Conservation (phyloP, 92 coral and sea anemone genomes). For the Metridium senile region DNA sequence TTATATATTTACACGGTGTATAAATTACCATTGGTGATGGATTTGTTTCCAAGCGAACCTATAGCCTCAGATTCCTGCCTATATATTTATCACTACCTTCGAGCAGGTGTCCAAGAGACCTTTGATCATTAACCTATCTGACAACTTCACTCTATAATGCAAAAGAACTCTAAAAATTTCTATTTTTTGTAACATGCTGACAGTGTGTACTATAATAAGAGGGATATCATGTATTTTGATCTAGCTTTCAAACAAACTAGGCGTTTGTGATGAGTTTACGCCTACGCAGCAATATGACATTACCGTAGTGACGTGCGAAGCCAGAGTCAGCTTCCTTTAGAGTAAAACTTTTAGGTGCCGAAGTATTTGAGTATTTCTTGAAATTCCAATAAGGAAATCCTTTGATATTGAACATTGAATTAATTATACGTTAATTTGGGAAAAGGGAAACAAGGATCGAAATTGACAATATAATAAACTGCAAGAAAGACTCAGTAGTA, state of each 20-base stretch:
- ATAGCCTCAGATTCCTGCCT: too few species aligned
- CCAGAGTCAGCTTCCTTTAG: conserved; percentile 13
- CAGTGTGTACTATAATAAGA: conserved; percentile 38
- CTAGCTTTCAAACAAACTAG: conserved; percentile 18
- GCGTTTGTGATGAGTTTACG: conserved; percentile 28
- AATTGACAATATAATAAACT: too few species aligned
- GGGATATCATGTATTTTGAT: conserved; percentile 26
- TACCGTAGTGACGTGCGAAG: conserved; percentile 37
- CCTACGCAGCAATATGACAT: conserved; percentile 36
- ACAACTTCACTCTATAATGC: conserved; percentile 17
- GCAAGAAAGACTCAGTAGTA: too few species aligned
- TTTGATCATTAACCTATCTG: neutral
- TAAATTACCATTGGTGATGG: too few species aligned
- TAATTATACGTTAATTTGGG: neutral
- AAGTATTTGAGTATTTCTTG: conserved; percentile 29
- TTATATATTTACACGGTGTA: too few species aligned
- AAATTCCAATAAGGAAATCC: conserved; percentile 32
- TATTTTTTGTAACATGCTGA: conserved; percentile 23
- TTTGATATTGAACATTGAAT: neutral
- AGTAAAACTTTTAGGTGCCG: conserved; percentile 24
- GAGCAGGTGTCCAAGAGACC: conserved; percentile 31
- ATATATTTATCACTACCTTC: neutral
- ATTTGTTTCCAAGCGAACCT: too few species aligned
- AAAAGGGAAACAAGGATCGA: neutral
- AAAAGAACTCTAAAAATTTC: conserved; percentile 44